phyloP scores from a whole-genome alignment of 2,113 vertebrate genomes.

The Dromaius novaehollandiae region DNA sequence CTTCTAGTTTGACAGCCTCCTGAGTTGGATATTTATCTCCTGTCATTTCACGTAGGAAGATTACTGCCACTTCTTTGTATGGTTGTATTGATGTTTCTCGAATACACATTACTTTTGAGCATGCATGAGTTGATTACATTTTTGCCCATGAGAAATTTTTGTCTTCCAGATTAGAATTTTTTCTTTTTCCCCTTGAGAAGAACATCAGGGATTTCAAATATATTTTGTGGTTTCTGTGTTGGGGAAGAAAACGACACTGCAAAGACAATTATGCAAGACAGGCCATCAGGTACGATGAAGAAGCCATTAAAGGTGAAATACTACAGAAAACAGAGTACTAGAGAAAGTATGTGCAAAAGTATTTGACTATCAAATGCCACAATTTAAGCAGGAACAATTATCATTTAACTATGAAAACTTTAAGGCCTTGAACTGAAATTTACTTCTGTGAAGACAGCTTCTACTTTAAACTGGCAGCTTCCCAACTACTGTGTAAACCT shows the following conservation, averaged over 20 bases:
- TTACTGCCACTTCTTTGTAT: background rate
- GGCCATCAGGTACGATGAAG: background rate
- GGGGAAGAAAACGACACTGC: background rate
- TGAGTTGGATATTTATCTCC: background rate
- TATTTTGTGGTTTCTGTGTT: background rate
- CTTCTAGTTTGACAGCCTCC: background rate
- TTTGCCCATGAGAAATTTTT: background rate
- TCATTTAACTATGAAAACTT: slow-evolving; percentile 14
- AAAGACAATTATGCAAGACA: background rate
- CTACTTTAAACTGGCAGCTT: slow-evolving; percentile 34
- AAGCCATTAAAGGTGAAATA: background rate
- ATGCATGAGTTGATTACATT: background rate
- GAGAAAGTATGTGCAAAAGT: background rate
- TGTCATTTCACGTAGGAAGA: background rate
- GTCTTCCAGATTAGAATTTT: background rate
- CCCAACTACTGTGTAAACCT: slow-evolving; percentile 38
- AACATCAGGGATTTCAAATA: background rate
- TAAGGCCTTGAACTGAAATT: slow-evolving; percentile 17
- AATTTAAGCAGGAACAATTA: slow-evolving; percentile 17
- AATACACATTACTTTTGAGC: background rate
- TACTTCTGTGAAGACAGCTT: slow-evolving; percentile 9
- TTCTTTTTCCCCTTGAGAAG: background rate
- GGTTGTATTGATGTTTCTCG: background rate
- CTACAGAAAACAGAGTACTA: background rate
- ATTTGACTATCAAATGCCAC: background rate